Conservation (phyloP, 2,113 vertebrate species). For the Seriola aureovittata region DNA sequence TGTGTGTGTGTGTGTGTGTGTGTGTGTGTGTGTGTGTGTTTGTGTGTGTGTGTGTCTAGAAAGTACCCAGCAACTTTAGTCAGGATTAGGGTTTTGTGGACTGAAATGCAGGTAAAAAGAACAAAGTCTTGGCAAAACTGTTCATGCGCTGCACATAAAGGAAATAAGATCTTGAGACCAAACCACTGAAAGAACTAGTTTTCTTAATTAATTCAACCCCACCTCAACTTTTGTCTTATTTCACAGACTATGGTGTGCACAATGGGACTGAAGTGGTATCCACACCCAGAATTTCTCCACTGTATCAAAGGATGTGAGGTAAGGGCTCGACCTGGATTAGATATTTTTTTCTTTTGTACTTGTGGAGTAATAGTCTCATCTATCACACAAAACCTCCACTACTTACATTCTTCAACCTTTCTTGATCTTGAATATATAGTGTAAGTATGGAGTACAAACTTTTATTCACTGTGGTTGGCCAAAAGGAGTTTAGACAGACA, state of each 20-base stretch:
- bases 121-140: neutral
- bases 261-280: conserved; percentile 95
- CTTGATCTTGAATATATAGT: conserved; percentile 17
- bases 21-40: neutral
- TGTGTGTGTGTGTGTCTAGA: neutral
- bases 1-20: neutral
- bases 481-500: conserved; percentile 12
- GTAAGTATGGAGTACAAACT: conserved; percentile 8
- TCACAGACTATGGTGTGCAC: conserved; percentile 94
- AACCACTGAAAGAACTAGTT: neutral
- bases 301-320: conserved; percentile 99
- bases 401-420: conserved; percentile 28
- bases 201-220: conserved; percentile 22
- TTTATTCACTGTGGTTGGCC: conserved; percentile 30
- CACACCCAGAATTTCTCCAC: conserved; percentile 91
- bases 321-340: conserved; percentile 53
- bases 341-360: conserved; percentile 3
- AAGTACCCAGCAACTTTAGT: conserved; percentile 3
- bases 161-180: neutral
- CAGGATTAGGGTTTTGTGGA: conserved; percentile 3
- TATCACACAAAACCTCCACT: conserved; percentile 2
- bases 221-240: conserved; percentile 53
- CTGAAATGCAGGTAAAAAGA: neutral
- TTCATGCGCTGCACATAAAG: neutral
- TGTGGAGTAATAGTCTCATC: conserved; percentile 33